Evolutionary conservation across 1,140 invertebrate species (phyloP).

Genomic region (Caligus rogercresseyi): DNA sequence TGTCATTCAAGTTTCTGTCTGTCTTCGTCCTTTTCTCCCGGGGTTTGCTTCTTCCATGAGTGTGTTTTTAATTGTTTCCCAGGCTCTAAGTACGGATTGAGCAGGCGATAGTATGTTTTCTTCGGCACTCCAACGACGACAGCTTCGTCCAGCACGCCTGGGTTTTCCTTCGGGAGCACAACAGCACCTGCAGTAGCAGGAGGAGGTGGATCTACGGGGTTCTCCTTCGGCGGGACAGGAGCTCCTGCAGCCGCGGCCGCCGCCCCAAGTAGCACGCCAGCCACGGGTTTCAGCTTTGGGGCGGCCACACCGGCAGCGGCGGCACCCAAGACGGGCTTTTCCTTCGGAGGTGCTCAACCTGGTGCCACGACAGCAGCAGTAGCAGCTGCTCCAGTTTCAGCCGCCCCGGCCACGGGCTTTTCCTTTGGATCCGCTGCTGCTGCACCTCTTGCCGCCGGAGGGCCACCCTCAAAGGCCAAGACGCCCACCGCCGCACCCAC

Average conservation of each 20-base stretch:
- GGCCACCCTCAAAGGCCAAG: not conserved
- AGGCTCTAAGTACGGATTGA: no score
- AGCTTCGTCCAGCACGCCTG: not conserved
- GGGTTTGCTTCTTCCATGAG: no score
- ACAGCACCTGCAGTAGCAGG: not conserved
- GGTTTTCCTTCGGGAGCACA: slow-evolving; percentile 13
- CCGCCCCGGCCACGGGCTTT: not conserved
- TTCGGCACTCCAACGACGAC: not conserved
- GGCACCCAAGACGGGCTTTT: not conserved
- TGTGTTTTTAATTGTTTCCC: no score
- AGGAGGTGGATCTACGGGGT: not conserved
- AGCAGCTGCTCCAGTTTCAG: not conserved
- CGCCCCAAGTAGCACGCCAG: not conserved
- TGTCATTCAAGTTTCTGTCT: no score
- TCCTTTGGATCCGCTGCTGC: slow-evolving; percentile 13
- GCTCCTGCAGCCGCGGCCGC: not conserved
- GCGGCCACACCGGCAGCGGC: not conserved
- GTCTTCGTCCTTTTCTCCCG: no score
- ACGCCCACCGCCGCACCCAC: slow-evolving; percentile 1
- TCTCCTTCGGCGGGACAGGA: not conserved
- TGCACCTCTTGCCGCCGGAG: not conserved
- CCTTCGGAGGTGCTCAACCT: not conserved
- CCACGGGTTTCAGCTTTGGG: slow-evolving; percentile 5
- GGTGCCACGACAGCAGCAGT: not conserved
- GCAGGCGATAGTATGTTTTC: no score